These are phyloP conservation scores for Danionella dracula DNA, from an alignment of 2,797 vertebrate species.

Conservation along the genomic window DNA sequence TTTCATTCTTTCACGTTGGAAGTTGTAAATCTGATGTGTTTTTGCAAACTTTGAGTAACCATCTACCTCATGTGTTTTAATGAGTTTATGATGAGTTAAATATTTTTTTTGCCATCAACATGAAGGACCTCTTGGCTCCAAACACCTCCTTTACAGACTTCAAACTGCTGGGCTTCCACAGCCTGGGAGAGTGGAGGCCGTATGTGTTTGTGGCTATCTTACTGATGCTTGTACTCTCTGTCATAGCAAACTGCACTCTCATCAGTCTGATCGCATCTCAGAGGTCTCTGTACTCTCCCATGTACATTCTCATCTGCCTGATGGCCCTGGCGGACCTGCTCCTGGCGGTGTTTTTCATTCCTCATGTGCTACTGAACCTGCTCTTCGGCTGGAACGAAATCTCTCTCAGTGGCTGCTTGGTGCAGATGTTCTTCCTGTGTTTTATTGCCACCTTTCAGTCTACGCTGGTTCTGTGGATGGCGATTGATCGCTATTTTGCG, in stretches of 20 bases:
- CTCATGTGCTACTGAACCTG: slow-evolving; percentile 51
- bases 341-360: slow-evolving; percentile 49
- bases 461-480: slow-evolving; percentile 58
- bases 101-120: no score
- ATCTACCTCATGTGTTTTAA: no score
- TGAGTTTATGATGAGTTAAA: no score
- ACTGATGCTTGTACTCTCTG: slow-evolving; percentile 39
- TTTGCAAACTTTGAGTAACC: no score
- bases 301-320: slow-evolving; percentile 58
- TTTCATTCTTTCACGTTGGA: no score
- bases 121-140: neutral
- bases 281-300: slow-evolving; percentile 53
- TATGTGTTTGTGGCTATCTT: slow-evolving; percentile 39
- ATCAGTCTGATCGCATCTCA: slow-evolving; percentile 45
- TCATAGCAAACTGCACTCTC: slow-evolving; percentile 44
- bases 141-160: slow-evolving; percentile 5
- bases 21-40: no score
- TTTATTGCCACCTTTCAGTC: slow-evolving; percentile 56
- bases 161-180: slow-evolving; percentile 27
- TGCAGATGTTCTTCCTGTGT: slow-evolving; percentile 60
- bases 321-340: slow-evolving; percentile 47
- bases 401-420: slow-evolving; percentile 47
- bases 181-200: slow-evolving; percentile 30
- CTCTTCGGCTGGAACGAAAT: slow-evolving; percentile 48
- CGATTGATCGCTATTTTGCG: slow-evolving; percentile 58